Evolutionary conservation across 92 coral and sea anemone genomes (phyloP), one percentile per base, ranked within the genome.

Genomic region (Phymanthus crucifer): DNA sequence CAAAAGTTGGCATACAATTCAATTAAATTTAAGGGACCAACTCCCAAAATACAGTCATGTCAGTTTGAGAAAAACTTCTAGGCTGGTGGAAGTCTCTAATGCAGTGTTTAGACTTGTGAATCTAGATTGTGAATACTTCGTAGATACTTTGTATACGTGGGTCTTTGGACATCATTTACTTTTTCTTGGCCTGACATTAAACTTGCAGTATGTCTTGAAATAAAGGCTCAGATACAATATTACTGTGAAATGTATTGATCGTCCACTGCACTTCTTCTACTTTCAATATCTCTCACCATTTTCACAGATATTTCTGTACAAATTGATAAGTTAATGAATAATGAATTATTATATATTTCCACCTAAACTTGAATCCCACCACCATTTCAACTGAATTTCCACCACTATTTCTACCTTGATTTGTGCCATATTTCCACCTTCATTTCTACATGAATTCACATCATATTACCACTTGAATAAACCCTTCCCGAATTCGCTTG

Each of bases 41-140:
- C 27, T 8, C 64, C 57, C 57, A 16, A 21, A 54, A 54, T 0
- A 24, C 8, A 61, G 68, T 61, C 34, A 29, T 61, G 68, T 61
- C 68, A 61, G 29, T 61, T 61, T 61, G 68, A 61, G 68, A 61
- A 61, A 61, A 61, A 61, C 68, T 61, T 61, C 35, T 29, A 61
- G 68, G 29, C 68, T 24, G 34, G 68, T 61, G 34, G 29, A 24
- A 24, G 68, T 61, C 35, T 61, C 68, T 61, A 2, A 27, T 61
- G 32, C 29, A 61, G 68, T 27, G 26, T 61, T 61, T 61, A 61
- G 68, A 0, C 68, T 8, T 61, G 33, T 61, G 13, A 61, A n/a
- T 61, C 68, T 61, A 61, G 68, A 61, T 61, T 61, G 68, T 61
- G 68, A 61, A 61, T 29, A 61, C 16, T 61, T 29, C 35, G 8